Evolutionary conservation across 2,113 vertebrate genomes (phyloP).

Genomic region (Ailuropoda melanoleuca): DNA sequence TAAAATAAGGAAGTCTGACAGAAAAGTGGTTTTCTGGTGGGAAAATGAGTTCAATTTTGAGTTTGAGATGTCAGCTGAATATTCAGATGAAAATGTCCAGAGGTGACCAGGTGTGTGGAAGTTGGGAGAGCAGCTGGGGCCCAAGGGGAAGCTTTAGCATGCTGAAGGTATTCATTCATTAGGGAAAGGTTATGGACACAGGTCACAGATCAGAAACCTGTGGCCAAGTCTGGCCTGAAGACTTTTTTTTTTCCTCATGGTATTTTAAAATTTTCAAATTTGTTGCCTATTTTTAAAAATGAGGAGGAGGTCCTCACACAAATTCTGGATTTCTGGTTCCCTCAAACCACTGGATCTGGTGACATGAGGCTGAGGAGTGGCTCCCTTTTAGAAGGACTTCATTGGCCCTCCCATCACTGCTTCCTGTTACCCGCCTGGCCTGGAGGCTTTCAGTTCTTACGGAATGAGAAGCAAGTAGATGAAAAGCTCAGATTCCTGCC

Average conservation of each 20-base stretch:
- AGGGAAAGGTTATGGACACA: neutral
- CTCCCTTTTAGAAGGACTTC: accelerated
- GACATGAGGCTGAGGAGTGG: neutral
- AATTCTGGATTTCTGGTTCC: neutral
- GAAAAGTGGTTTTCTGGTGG: neutral
- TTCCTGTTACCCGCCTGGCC: neutral
- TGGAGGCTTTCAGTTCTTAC: neutral
- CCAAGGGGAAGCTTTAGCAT: neutral
- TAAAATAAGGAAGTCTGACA: neutral
- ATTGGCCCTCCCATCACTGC: accelerated
- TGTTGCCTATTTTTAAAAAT: constrained; percentile 13
- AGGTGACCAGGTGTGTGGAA: neutral
- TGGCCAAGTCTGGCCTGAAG: neutral
- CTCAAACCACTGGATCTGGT: neutral
- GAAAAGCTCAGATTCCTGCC: neutral
- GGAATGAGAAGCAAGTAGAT: neutral
- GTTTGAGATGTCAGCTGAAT: neutral
- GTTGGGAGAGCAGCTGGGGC: neutral
- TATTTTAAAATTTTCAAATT: neutral
- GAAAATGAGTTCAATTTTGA: neutral
- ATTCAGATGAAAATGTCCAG: neutral
- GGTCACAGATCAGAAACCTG: neutral
- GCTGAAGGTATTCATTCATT: neutral
- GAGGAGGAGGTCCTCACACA: neutral
- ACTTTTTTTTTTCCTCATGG: neutral